Evolutionary conservation across 2,113 vertebrate genomes (phyloP).

Genomic region (Ptilorrhoa leucosticta): DNA sequence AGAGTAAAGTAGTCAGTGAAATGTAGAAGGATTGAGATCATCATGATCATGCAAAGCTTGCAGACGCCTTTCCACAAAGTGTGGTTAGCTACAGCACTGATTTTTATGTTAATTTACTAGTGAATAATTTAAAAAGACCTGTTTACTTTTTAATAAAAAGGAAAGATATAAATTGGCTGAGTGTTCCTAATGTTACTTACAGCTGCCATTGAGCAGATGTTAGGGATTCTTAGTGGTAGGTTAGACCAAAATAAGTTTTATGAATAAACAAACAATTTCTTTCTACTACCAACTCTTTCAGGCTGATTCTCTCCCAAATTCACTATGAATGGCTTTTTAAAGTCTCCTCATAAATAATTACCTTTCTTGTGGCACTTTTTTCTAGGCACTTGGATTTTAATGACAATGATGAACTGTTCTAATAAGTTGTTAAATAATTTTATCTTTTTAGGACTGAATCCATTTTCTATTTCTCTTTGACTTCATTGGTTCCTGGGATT

Average conservation of each 20-base stretch:
- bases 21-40: constrained; percentile 38
- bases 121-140: constrained; percentile 76
- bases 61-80: neutral
- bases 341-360: constrained; percentile 63
- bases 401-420: constrained; percentile 65
- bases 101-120: constrained; percentile 68
- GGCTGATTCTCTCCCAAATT: constrained; percentile 37
- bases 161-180: constrained; percentile 52
- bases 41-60: neutral
- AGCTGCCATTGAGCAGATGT: constrained; percentile 50
- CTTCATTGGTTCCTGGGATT: neutral
- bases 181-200: constrained; percentile 54
- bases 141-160: constrained; percentile 81
- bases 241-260: constrained; percentile 49
- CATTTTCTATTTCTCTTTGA: neutral
- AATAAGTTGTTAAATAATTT: constrained; percentile 64
- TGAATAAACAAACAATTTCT: constrained; percentile 55
- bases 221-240: constrained; percentile 24
- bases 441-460: constrained; percentile 19
- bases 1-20: constrained; percentile 37
- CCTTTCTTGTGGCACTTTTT: constrained; percentile 48
- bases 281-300: constrained; percentile 27
- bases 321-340: constrained; percentile 30
- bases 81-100: constrained; percentile 33
- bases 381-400: constrained; percentile 46